Percentiles rank a stretch among this genome's conserved stretches.
Evolutionary conservation across 1,140 invertebrate species (phyloP).

Genomic region (Ips typographus): DNA sequence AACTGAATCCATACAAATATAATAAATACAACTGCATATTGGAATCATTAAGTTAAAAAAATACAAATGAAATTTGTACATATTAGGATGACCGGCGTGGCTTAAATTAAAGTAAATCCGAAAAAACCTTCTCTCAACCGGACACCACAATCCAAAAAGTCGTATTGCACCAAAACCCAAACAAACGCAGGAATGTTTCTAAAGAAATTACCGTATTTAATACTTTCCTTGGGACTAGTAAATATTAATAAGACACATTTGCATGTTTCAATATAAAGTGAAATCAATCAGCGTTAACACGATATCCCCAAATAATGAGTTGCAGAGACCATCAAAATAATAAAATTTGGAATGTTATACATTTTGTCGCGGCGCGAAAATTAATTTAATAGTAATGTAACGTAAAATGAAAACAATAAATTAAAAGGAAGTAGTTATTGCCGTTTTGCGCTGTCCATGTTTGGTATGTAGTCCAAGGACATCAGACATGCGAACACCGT

Average conservation of each 20-base stretch:
- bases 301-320: background rate
- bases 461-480: slow-evolving; percentile 92
- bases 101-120: background rate
- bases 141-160: background rate
- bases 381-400: slow-evolving; percentile 28
- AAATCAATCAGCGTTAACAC: background rate
- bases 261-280: background rate
- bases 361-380: slow-evolving; percentile 22
- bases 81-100: slow-evolving; percentile 3
- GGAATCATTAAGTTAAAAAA: background rate
- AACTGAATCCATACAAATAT: background rate
- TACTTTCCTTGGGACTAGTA: slow-evolving; percentile 37
- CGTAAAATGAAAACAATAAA: slow-evolving; percentile 34
- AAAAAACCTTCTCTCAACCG: background rate
- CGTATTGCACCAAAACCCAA: slow-evolving; percentile 39
- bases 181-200: slow-evolving; percentile 20
- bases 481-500: slow-evolving; percentile 99
- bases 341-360: slow-evolving; percentile 35
- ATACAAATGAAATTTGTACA: slow-evolving; percentile 9
- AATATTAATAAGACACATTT: slow-evolving; percentile 15
- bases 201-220: slow-evolving; percentile 33
- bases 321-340: slow-evolving; percentile 8
- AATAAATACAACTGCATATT: background rate
- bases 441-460: slow-evolving; percentile 64
- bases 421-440: slow-evolving; percentile 37